Base-by-base conservation (phyloP, 2,888 invertebrate species). In the Sinelater perroti region DNA sequence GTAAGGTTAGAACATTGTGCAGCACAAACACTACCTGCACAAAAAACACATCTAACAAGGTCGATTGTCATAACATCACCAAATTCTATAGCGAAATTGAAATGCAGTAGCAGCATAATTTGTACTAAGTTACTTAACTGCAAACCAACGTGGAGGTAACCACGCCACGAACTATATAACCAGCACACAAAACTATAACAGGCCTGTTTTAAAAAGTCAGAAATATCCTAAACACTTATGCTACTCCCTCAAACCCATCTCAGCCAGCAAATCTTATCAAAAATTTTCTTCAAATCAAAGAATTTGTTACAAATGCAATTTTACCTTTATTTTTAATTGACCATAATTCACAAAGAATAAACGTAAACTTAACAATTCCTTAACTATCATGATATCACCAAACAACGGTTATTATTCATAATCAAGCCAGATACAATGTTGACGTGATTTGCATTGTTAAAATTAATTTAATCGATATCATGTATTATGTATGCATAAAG, bases 11-110 rank as follows among this genome's bases (percentile, higher is more conserved):
- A 28, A 47, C 44, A 26, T 26, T 13, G 10, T 31, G 20, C 18
- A 47, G 21, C 20, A 18, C 14, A 31, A 31, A 33, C 14, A n/a
- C 31, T 2, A 3, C 21, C 5, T 17, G 14, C 24, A 46, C 33
- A 13, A 46, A n/a, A n/a, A n/a, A n/a, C n/a, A n/a, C n/a, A 46
- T 16, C 11, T 46, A 30, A 21, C 49, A 24, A 3, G 11, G 49
- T 36, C 13, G 38, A 49, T 21, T 49, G 36, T 20, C 24, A 24
- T 3, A 35, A 2, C 1, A 2, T 49, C 1, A 36, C 49, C 4
- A 17, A 49, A 24, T 36, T 24, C 14, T 36, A 36, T 13, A 49
- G 20, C n/a, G 17, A n/a, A 6, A 31, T 24, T 14, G 8, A 36
- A 11, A 36, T 38, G 8, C 36, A 24, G 5, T 49, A 6, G n/a